Evolutionary conservation across 2,888 invertebrate genomes (phyloP).

Genomic region (Yponomeuta evonymella): DNA sequence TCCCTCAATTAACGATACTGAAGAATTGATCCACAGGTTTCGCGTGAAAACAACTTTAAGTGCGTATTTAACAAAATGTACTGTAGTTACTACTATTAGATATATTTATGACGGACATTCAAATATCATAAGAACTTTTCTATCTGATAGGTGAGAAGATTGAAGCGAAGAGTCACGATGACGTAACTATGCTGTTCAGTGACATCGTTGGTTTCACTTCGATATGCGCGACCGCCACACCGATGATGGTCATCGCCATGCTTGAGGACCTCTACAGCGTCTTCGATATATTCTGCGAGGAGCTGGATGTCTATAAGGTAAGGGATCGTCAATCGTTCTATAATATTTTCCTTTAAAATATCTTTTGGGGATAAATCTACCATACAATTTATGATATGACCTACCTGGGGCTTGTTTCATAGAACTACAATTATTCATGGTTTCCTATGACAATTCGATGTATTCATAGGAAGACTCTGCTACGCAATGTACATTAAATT

Average conservation of each 20-base stretch:
- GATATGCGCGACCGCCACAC: conserved; percentile 95
- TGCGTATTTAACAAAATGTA: background rate
- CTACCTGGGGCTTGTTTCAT: too few relatives aligned
- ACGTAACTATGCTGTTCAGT: conserved; percentile 96
- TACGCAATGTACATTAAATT: too few relatives aligned
- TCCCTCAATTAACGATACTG: too few relatives aligned
- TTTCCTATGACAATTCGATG: too few relatives aligned
- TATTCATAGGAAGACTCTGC: too few relatives aligned
- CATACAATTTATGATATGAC: too few relatives aligned
- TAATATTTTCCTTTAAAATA: too few relatives aligned
- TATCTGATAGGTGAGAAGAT: conserved; percentile 84
- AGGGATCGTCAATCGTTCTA: conserved; percentile 12
- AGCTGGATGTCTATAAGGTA: conserved; percentile 96
- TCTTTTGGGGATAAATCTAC: too few relatives aligned
- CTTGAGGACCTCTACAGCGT: conserved; percentile 94
- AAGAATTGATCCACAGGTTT: too few relatives aligned
- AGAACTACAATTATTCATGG: too few relatives aligned
- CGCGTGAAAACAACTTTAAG: too few relatives aligned
- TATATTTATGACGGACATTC: background rate
- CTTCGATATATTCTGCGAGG: conserved; percentile 94
- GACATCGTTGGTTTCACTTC: conserved; percentile 98
- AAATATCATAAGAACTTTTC: background rate
- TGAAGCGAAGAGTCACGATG: conserved; percentile 93
- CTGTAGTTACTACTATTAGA: background rate
- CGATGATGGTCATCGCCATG: conserved; percentile 97